Base-by-base conservation (phyloP, 2,888 invertebrate species). In the Clusia tigrina region DNA sequence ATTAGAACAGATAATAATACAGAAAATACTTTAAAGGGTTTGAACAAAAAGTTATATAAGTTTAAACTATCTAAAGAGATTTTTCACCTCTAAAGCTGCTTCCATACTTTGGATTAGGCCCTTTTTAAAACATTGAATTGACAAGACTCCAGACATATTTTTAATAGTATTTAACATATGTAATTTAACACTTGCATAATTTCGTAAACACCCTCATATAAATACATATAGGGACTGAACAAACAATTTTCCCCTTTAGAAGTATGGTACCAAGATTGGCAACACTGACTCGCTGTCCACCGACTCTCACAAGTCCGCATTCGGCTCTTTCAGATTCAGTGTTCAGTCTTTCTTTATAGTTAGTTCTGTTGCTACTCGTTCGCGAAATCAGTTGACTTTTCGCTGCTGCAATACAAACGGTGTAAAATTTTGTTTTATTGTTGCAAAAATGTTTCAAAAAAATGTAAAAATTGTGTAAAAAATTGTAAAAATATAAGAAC, bases 331-430 rank as follows among this genome's bases (percentile, higher is more conserved):
- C 70, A 74, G 73, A 15, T 69, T 77, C n/a, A n/a, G n/a, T n/a
- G n/a, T n/a, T 77, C 71, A 74, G 76, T 76, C 77, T 76, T 74
- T 75, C 76, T 78, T 78, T 76, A 74, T 78, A 78, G 79, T 78
- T 78, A 78, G 79, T 78, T 78, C 76, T 78, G 76, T 78, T 76
- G 77, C 76, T 78, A 78, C 78, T 78, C 78, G 78, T 78, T 78
- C 76, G 78, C 77, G 74, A 78, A 78, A 78, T 78, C 78, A 79
- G 79, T 78, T 78, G 79, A 76, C 70, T 77, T 77, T 78, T 77
- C 74, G 72, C 67, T 69, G 70, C 76, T 78, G 76, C 76, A 79
- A 78, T 74, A 75, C 71, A 78, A 78, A 77, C 78, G 74, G 73
- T 78, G 70, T 72, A 76, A 78, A 71, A 74, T 78, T 79, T 75